These are phyloP conservation scores for Lycocerus yunnanus DNA, from an alignment of 2,888 invertebrate species.

Conservation along the genomic window DNA sequence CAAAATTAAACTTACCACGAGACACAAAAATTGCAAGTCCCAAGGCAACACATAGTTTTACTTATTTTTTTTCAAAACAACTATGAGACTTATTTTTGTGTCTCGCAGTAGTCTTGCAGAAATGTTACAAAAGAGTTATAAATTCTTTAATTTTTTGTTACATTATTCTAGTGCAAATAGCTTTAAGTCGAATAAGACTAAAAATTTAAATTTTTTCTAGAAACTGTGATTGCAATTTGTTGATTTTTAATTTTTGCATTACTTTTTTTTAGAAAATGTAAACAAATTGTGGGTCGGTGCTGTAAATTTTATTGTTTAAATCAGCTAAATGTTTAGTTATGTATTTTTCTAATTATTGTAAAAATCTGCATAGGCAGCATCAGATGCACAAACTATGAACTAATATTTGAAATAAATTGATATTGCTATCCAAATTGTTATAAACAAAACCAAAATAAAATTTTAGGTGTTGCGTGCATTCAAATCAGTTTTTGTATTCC, in stretches of 20 bases:
- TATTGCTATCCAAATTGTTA: neutral
- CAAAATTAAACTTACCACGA: neutral
- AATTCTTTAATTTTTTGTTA: neutral
- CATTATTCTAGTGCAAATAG: neutral
- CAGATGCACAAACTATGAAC: neutral
- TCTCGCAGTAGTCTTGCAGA: neutral
- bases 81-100: neutral
- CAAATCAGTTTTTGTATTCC: neutral
- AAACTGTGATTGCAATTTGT: neutral
- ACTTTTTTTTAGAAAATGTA: neutral
- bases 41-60: neutral
- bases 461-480: neutral
- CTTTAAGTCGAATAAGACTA: neutral
- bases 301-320: neutral
- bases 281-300: neutral
- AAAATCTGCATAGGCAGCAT: neutral
- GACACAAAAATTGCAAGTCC: neutral
- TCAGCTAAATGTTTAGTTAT: neutral
- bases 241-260: neutral
- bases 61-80: neutral
- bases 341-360: neutral
- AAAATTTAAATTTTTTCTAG: neutral
- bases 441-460: neutral
- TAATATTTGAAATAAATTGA: neutral
- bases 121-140: neutral